phyloP scores from a whole-genome alignment of 1,140 invertebrate species.

The Lanistes nyassanus region DNA sequence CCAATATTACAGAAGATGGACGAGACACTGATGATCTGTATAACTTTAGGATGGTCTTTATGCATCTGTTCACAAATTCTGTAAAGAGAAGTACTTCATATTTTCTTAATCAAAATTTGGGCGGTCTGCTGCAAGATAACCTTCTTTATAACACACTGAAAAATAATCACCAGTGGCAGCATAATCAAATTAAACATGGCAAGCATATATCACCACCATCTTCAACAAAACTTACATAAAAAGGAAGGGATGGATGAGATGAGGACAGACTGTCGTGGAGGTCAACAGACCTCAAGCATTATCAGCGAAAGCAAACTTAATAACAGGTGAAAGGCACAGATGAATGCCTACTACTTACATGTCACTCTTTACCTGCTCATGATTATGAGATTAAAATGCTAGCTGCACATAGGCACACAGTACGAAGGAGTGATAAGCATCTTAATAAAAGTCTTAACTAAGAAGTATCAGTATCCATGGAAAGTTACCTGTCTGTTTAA shows the following conservation, averaged over 20 bases:
- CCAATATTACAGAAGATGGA: slow-evolving; percentile 78
- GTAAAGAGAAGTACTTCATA: slow-evolving; percentile 34
- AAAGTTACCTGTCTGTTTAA: slow-evolving; percentile 75
- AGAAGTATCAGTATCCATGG: not conserved
- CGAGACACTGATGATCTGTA: slow-evolving; percentile 72
- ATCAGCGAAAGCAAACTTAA: no score
- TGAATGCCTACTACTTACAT: no score
- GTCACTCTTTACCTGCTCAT: no score
- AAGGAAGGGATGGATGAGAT: no score
- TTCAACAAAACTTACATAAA: no score
- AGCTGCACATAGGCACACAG: not conserved
- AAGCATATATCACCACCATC: no score
- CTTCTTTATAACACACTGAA: no score
- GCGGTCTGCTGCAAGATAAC: not conserved
- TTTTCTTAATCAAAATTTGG: not conserved
- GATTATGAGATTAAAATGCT: slow-evolving; percentile 6
- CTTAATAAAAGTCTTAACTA: not conserved
- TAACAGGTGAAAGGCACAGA: no score
- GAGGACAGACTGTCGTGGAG: no score
- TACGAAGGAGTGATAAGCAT: not conserved
- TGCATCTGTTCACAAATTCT: slow-evolving; percentile 78
- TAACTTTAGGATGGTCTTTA: slow-evolving; percentile 78
- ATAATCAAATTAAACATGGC: no score
- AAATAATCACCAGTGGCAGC: no score
- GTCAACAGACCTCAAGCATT: no score